Conservation (phyloP, 1,140 invertebrate species). For the Tenebrio molitor region DNA sequence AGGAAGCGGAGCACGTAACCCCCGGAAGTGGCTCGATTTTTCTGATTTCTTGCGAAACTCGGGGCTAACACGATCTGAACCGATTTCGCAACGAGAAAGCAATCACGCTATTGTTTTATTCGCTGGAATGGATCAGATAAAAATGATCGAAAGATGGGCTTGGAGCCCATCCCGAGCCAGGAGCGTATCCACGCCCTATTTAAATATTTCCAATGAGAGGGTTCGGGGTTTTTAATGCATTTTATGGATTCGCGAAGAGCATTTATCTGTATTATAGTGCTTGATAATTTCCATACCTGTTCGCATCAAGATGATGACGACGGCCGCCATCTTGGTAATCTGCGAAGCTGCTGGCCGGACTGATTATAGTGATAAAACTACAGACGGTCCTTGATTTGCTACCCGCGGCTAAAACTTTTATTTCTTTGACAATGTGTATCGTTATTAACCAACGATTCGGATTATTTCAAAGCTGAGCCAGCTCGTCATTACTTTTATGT, state of each 20-base stretch:
- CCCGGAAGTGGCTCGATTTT: neutral
- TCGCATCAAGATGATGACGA: constrained; percentile 46
- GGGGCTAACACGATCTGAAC: too few relatives aligned
- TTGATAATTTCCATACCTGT: constrained; percentile 52
- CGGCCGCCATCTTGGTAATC: constrained; percentile 49
- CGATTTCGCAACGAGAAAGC: too few relatives aligned
- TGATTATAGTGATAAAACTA: constrained; percentile 54
- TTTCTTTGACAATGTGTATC: constrained; percentile 44
- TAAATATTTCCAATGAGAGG: constrained; percentile 50
- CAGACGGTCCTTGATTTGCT: constrained; percentile 54
- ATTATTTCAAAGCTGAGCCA: constrained; percentile 30
- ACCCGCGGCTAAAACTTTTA: constrained; percentile 43
- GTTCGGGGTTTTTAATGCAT: constrained; percentile 51
- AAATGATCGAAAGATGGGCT: neutral
- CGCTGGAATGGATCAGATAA: neutral
- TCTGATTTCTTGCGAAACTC: neutral
- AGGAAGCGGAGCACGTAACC: constrained; percentile 19
- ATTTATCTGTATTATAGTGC: constrained; percentile 55
- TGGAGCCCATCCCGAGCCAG: constrained; percentile 11
- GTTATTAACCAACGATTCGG: constrained; percentile 41
- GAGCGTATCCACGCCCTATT: constrained; percentile 45
- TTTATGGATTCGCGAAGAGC: constrained; percentile 52
- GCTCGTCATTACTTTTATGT: constrained; percentile 33
- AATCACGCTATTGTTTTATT: neutral
- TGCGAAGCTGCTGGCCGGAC: constrained; percentile 47